Evolutionary conservation across 1,140 invertebrate genomes (phyloP).

Genomic region (Lineus longissimus): DNA sequence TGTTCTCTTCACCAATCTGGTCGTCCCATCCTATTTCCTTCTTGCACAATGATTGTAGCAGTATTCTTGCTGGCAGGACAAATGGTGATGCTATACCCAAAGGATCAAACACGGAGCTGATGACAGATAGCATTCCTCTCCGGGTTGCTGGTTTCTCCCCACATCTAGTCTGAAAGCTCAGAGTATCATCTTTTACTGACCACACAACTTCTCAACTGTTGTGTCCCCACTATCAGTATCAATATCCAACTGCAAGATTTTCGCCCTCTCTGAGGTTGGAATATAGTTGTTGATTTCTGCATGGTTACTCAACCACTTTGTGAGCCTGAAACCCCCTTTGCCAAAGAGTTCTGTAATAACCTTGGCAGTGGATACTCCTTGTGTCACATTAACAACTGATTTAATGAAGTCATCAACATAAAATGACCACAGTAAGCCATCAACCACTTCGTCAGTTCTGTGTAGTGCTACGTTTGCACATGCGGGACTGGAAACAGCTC

Average conservation of each 20-base stretch:
- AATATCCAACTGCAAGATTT: neutral
- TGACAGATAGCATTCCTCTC: slow-evolving; percentile 9
- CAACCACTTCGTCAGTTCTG: neutral
- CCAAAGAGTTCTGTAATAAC: neutral
- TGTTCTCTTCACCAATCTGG: slow-evolving; percentile 2
- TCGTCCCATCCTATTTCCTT: slow-evolving; percentile 21
- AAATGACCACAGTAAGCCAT: too few species aligned
- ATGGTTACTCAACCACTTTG: too few species aligned
- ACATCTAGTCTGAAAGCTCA: neutral
- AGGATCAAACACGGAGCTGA: slow-evolving; percentile 26
- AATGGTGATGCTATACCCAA: slow-evolving; percentile 17
- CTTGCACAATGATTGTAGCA: slow-evolving; percentile 15
- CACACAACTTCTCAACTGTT: too few species aligned
- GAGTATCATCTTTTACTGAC: neutral
- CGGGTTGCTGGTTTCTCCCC: slow-evolving; percentile 6
- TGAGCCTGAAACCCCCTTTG: slow-evolving; percentile 3
- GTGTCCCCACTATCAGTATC: too few species aligned
- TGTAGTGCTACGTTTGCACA: slow-evolving; percentile 16
- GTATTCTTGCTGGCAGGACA: slow-evolving; percentile 7
- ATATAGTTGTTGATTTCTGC: too few species aligned
- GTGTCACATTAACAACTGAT: too few species aligned
- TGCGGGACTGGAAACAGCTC: slow-evolving; percentile 15
- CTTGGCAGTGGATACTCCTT: too few species aligned
- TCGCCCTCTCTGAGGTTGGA: too few species aligned
- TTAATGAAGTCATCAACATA: too few species aligned